These are phyloP conservation scores for Solen grandis DNA, from an alignment of 1,140 invertebrate genomes.

Conservation along the genomic window DNA sequence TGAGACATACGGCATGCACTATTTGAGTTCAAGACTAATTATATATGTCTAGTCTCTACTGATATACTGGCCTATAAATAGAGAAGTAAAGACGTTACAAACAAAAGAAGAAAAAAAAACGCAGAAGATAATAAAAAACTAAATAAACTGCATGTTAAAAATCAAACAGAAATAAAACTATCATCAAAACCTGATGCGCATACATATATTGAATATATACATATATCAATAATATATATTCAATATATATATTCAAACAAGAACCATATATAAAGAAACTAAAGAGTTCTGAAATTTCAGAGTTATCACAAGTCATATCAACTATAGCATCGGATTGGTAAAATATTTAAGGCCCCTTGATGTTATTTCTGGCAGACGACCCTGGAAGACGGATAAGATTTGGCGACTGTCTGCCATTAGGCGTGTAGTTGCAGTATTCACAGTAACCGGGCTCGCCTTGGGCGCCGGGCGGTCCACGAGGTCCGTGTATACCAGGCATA, in stretches of 20 bases:
- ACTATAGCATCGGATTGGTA: conserved; percentile 41
- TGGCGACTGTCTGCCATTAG: conserved; percentile 56
- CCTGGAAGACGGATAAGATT: conserved; percentile 61
- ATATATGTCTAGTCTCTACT: no score
- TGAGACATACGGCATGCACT: no score
- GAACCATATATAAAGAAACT: not conserved
- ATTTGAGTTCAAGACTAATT: no score
- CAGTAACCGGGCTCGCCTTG: conserved; percentile 73
- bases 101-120: no score
- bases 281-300: conserved; percentile 14
- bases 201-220: no score
- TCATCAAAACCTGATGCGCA: no score
- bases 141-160: no score
- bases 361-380: conserved; percentile 52
- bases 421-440: conserved; percentile 66
- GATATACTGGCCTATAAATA: no score
- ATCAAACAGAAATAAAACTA: no score
- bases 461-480: conserved; percentile 69
- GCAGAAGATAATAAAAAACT: no score
- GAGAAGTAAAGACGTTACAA: no score
- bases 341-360: conserved; percentile 68
- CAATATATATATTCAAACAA: conserved; percentile 8
- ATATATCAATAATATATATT: no score
- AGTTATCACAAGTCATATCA: conserved; percentile 48
- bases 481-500: conserved; percentile 69